Evolutionary conservation across 2,113 vertebrate species (phyloP).

Genomic region (Sclerurus mexicanus): DNA sequence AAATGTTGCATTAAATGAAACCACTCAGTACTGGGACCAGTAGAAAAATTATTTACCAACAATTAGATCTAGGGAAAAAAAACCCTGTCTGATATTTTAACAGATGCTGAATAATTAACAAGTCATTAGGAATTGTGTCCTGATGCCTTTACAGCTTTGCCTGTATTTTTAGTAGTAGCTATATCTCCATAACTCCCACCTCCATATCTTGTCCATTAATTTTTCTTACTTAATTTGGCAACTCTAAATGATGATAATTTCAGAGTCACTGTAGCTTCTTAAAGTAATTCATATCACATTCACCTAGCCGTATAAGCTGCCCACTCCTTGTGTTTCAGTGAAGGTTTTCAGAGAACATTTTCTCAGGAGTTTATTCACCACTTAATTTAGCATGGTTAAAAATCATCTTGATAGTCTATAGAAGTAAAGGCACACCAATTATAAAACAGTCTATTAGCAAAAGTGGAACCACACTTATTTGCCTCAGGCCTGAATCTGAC

Average conservation of each 20-base stretch:
- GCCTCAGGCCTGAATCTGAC: neutral
- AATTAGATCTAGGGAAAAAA: neutral
- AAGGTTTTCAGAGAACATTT: constrained; percentile 30
- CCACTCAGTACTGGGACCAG: neutral
- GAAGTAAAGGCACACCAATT: neutral
- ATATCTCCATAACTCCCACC: constrained; percentile 15
- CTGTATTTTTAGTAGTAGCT: constrained; percentile 60
- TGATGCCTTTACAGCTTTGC: constrained; percentile 29
- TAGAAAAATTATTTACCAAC: neutral
- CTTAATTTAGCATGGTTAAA: constrained; percentile 15
- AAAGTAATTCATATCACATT: constrained; percentile 25
- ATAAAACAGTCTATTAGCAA: neutral
- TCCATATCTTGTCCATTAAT: constrained; percentile 48
- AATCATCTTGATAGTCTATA: neutral
- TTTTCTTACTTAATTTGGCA: constrained; percentile 48
- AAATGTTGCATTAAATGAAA: neutral
- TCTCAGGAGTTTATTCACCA: constrained; percentile 1
- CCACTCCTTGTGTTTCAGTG: constrained; percentile 20
- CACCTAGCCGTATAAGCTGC: neutral
- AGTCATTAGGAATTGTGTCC: constrained; percentile 39
- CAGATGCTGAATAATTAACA: constrained; percentile 41
- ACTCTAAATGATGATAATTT: constrained; percentile 37
- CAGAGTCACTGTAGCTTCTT: constrained; percentile 30
- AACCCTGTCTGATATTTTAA: neutral
- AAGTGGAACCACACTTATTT: neutral